A percentile compares a stretch with the other conserved stretches of the same genome.
Evolutionary conservation across 2,113 vertebrate genomes (phyloP).

Genomic region (Cheilinus undulatus): DNA sequence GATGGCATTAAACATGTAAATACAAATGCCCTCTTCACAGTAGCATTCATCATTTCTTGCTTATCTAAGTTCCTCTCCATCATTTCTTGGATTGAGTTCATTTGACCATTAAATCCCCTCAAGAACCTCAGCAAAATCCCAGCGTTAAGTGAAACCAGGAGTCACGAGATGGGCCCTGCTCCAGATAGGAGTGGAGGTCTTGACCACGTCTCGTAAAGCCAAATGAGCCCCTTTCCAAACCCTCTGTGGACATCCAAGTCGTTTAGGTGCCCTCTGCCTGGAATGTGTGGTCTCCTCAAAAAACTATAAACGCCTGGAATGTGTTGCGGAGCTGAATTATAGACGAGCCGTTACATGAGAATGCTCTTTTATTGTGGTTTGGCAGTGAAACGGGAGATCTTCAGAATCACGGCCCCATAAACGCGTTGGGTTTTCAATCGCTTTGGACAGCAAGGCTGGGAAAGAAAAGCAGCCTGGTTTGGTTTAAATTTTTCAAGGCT

Average conservation of each 20-base stretch:
- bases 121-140: constrained; percentile 7
- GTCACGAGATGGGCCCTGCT: constrained; percentile 26
- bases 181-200: constrained; percentile 55
- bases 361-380: constrained; percentile 61
- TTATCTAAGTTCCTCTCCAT: constrained; percentile 2
- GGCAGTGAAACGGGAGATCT: constrained; percentile 43
- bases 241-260: constrained; percentile 57
- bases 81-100: neutral
- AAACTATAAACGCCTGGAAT: constrained; percentile 68
- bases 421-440: constrained; percentile 32
- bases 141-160: constrained; percentile 58
- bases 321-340: constrained; percentile 42
- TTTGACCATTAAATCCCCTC: constrained; percentile 17
- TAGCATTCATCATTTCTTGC: neutral
- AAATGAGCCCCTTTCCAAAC: constrained; percentile 42
- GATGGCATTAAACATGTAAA: neutral
- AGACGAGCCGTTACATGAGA: constrained; percentile 31
- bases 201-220: constrained; percentile 67
- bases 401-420: constrained; percentile 18
- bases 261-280: constrained; percentile 61
- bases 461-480: constrained; percentile 5
- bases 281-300: constrained; percentile 65
- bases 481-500: constrained; percentile 55
- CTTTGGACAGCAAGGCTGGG: constrained; percentile 9
- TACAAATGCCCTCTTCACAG: neutral